phyloP scores from a whole-genome alignment of 2,113 vertebrate species.

The Clarias batrachus region DNA sequence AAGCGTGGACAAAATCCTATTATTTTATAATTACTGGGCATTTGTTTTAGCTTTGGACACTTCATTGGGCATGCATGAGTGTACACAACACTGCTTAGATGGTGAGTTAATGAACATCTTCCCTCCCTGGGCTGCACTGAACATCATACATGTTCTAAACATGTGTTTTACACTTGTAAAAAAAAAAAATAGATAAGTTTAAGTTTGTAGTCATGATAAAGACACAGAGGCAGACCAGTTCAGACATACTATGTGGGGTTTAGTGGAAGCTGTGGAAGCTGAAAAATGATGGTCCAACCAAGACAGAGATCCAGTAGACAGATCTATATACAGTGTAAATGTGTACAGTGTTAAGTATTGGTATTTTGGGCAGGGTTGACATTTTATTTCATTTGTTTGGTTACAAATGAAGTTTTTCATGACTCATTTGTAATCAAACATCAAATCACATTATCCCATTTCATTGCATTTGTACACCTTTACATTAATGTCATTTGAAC shows the following conservation, averaged over 20 bases:
- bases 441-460: not conserved
- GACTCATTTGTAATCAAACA: not conserved
- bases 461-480: not conserved
- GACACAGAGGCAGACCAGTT: not conserved
- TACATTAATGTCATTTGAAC: not conserved
- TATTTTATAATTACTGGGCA: constrained; percentile 75
- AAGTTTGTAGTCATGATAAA: not conserved
- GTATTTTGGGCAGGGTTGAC: not conserved
- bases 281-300: constrained; percentile 55
- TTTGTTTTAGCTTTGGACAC: constrained; percentile 60
- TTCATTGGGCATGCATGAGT: constrained; percentile 65
- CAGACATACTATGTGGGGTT: not conserved
- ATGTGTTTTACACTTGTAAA: constrained; percentile 30
- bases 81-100: constrained; percentile 64
- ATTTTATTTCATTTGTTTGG: not conserved
- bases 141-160: constrained; percentile 21
- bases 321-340: not conserved
- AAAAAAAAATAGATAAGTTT: not conserved
- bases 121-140: constrained; percentile 30
- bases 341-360: not conserved
- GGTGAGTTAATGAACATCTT: constrained; percentile 63
- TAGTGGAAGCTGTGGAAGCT: constrained; percentile 12
- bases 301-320: constrained; percentile 46
- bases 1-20: constrained; percentile 72
- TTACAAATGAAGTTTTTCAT: not conserved